phyloP scores from a whole-genome alignment of 2,113 vertebrate species.

The Paratilapia polleni region DNA sequence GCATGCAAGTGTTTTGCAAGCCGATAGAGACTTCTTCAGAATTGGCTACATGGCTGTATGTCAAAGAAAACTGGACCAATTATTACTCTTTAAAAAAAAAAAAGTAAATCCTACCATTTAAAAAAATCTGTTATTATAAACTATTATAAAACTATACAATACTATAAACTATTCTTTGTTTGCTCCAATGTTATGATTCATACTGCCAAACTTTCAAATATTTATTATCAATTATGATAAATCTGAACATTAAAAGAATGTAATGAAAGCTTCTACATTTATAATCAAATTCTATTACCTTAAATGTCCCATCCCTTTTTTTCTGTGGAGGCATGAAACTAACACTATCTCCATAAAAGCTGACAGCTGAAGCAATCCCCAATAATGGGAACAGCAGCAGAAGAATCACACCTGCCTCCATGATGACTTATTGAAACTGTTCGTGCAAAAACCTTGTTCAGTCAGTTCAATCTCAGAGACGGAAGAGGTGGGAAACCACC shows the following conservation, averaged over 20 bases:
- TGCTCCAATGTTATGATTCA: background rate
- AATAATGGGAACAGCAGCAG: conserved; percentile 11
- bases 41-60: no score
- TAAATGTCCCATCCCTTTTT: conserved; percentile 32
- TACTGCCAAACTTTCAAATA: background rate
- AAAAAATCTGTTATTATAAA: background rate
- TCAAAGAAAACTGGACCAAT: background rate
- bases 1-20: background rate
- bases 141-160: no score
- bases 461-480: background rate
- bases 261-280: background rate
- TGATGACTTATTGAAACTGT: conserved; percentile 12
- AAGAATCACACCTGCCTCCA: conserved; percentile 35
- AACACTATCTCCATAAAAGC: conserved; percentile 64
- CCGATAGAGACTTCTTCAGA: background rate
- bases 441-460: background rate
- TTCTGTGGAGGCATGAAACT: conserved; percentile 16
- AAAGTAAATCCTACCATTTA: background rate
- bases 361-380: background rate
- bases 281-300: conserved; percentile 40
- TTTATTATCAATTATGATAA: background rate
- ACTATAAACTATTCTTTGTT: background rate
- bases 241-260: background rate
- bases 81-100: background rate
- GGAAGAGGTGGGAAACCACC: conserved; percentile 22